Conservation (phyloP, 2,888 invertebrate species). For the Rhagophthalmus giganteus region DNA sequence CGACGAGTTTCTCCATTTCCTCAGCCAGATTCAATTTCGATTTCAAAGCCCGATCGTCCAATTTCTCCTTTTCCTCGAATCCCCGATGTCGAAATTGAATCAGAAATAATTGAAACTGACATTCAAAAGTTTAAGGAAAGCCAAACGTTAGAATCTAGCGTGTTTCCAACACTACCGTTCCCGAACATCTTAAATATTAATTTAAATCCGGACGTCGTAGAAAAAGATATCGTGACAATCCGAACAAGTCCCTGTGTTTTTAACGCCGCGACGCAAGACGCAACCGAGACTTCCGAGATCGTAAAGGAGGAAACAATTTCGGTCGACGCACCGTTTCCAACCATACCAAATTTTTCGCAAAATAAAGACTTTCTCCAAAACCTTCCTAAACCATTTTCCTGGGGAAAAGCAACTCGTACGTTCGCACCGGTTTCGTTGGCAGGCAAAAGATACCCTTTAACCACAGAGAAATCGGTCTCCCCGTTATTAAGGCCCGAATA, state of each 20-base stretch:
- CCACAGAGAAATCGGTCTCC: conserved; percentile 28
- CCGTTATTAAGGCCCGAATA: conserved; percentile 44
- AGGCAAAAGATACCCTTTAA: conserved; percentile 39
- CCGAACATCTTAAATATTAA: conserved; percentile 47
- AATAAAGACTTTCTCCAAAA: conserved; percentile 36
- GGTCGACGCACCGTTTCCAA: conserved; percentile 38
- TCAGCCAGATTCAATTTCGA: background rate
- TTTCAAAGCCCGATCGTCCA: conserved; percentile 34
- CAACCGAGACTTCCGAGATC: conserved; percentile 5
- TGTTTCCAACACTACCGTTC: conserved; percentile 42
- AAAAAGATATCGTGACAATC: conserved; percentile 44
- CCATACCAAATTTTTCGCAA: conserved; percentile 45
- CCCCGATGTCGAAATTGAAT: conserved; percentile 40
- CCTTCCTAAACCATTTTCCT: conserved; percentile 38
- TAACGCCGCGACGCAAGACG: background rate
- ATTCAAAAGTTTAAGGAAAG: conserved; percentile 33
- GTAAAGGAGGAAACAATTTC: conserved; percentile 6
- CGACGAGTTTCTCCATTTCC: conserved; percentile 22
- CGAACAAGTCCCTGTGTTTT: conserved; percentile 43
- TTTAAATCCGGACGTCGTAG: conserved; percentile 46
- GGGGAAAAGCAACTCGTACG: conserved; percentile 36
- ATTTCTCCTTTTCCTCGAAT: conserved; percentile 44
- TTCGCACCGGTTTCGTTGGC: conserved; percentile 42
- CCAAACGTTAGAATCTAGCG: conserved; percentile 29
- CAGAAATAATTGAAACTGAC: conserved; percentile 38